Percentiles rank a stretch among this genome's conserved stretches.
These are phyloP conservation scores for Smittia sp. DNA, from an alignment of 2,888 invertebrate genomes.

Conservation along the genomic window DNA sequence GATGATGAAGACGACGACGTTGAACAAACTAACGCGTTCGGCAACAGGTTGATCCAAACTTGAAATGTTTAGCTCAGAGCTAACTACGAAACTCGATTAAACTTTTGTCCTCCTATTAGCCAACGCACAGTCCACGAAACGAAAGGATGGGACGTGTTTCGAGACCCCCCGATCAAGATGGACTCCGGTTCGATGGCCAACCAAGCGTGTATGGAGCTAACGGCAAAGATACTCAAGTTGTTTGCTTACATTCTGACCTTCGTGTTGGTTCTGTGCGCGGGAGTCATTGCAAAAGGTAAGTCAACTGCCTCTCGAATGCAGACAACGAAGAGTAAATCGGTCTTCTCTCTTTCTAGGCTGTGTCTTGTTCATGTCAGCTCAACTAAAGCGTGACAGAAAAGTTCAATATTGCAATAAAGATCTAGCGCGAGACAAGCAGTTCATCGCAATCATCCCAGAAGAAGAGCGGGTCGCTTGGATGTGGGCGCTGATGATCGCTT, in stretches of 20 bases:
- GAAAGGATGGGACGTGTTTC: constrained; percentile 96
- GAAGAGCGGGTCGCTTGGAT: constrained; percentile 89
- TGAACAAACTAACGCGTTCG: not conserved
- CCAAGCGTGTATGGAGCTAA: constrained; percentile 80
- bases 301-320: too few relatives aligned
- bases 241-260: constrained; percentile 83
- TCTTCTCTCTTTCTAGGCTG: constrained; percentile 59
- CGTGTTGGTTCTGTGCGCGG: constrained; percentile 76
- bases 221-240: constrained; percentile 79
- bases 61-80: not conserved
- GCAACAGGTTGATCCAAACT: not conserved
- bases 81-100: not conserved
- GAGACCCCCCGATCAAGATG: constrained; percentile 84
- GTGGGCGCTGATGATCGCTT: constrained; percentile 86
- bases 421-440: constrained; percentile 85
- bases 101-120: constrained; percentile 53
- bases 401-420: constrained; percentile 81
- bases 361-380: constrained; percentile 88
- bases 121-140: constrained; percentile 81
- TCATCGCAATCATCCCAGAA: constrained; percentile 74
- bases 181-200: constrained; percentile 86
- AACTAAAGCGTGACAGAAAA: constrained; percentile 72
- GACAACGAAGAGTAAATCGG: not conserved
- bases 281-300: constrained; percentile 74
- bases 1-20: constrained; percentile 25